phyloP scores from a whole-genome alignment of 64 coral and sea anemone genomes.

The Actinia equina region DNA sequence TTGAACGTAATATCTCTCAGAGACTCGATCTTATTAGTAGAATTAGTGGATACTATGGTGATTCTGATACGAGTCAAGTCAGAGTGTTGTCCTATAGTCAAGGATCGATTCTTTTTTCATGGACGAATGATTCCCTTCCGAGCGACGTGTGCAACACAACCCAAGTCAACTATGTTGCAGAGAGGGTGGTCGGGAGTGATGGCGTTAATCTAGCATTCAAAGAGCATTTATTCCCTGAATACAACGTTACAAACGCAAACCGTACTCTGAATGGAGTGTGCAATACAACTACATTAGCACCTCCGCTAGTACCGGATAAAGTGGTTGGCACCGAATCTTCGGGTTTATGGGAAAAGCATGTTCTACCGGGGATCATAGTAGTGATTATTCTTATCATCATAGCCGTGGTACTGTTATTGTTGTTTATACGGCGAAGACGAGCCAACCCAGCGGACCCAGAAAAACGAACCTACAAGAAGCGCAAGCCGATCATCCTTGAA shows the following conservation, averaged over 20 bases:
- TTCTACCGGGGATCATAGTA: slow-evolving; percentile 53
- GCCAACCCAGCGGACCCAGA: slow-evolving; percentile 61
- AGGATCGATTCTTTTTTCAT: slow-evolving; percentile 69
- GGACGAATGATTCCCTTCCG: slow-evolving; percentile 84
- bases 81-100: slow-evolving; percentile 36
- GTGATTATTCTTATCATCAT: slow-evolving; percentile 55
- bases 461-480: slow-evolving; percentile 67
- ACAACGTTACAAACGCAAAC: slow-evolving; percentile 39
- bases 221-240: slow-evolving; percentile 46
- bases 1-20: slow-evolving; percentile 54
- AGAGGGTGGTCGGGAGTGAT: slow-evolving; percentile 34
- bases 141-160: slow-evolving; percentile 57
- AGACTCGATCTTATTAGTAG: slow-evolving; percentile 44
- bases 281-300: slow-evolving; percentile 30
- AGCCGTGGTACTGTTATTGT: slow-evolving; percentile 33
- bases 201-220: slow-evolving; percentile 56
- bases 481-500: slow-evolving; percentile 80
- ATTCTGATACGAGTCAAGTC: slow-evolving; percentile 41
- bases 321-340: neutral
- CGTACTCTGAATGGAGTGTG: slow-evolving; percentile 51
- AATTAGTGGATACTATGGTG: slow-evolving; percentile 56
- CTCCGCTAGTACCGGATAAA: slow-evolving; percentile 7
- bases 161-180: slow-evolving; percentile 41
- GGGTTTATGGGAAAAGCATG: slow-evolving; percentile 81
- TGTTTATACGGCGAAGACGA: slow-evolving; percentile 50